phyloP scores from a whole-genome alignment of 2,113 vertebrate species.

The Cinclus mexicanus region DNA sequence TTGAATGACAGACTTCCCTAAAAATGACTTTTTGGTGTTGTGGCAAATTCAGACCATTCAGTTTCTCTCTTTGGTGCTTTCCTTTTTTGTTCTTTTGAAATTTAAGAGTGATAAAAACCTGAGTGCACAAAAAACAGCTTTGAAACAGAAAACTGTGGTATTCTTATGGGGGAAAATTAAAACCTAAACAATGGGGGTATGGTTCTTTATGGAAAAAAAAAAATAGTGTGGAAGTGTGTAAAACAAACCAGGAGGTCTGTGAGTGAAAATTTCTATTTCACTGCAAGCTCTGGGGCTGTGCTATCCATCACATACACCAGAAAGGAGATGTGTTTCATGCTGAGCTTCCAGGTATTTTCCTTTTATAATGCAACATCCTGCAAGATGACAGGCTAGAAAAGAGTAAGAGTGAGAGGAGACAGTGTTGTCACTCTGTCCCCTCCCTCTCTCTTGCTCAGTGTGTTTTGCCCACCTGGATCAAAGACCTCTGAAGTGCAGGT shows the following conservation, averaged over 20 bases:
- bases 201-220: not conserved
- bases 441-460: accelerated
- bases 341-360: conserved; percentile 35
- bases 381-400: not conserved
- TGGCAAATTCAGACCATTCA: not conserved
- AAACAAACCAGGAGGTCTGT: not conserved
- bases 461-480: not conserved
- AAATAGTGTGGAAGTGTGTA: not conserved
- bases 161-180: not conserved
- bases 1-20: not conserved
- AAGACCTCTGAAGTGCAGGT: not conserved
- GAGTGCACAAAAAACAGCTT: not conserved
- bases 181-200: not conserved
- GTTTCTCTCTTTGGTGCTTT: not conserved
- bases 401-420: not conserved
- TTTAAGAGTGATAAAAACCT: not conserved
- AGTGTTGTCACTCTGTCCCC: not conserved
- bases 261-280: not conserved
- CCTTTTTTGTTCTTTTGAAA: not conserved
- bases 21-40: not conserved
- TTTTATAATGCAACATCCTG: conserved; percentile 48
- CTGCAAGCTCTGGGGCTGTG: not conserved
- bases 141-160: not conserved
- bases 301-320: not conserved
- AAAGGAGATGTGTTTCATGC: not conserved